A percentile compares a stretch with the other conserved stretches of the same genome.
phyloP scores from a whole-genome alignment of 2,797 vertebrate genomes.

The Carcharodon carcharias region DNA sequence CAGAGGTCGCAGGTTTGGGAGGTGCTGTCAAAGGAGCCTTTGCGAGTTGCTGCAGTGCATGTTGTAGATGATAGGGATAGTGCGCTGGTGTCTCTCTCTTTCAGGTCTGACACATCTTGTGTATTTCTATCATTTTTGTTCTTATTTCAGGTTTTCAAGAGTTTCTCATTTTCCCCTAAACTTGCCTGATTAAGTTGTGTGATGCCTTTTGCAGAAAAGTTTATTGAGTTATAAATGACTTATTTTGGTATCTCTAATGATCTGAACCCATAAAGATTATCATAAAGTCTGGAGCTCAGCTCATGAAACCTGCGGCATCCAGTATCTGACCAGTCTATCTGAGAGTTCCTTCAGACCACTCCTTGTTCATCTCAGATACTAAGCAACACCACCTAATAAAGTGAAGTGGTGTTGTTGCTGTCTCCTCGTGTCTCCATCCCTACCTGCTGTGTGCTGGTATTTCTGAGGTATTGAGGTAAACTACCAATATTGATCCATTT shows the following conservation, averaged over 20 bases:
- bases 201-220: not conserved
- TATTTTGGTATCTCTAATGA: not conserved
- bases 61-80: not conserved
- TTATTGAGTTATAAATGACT: not conserved
- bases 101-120: not conserved
- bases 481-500: not conserved
- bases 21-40: not conserved
- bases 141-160: not conserved
- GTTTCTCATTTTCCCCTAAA: not conserved
- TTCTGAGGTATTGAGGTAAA: not conserved
- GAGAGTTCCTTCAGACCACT: not conserved
- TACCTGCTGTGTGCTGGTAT: not conserved
- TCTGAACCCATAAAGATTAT: not conserved
- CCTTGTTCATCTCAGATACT: not conserved
- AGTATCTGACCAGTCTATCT: not conserved
- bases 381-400: not conserved
- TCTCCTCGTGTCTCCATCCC: not conserved
- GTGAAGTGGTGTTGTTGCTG: not conserved
- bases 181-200: not conserved
- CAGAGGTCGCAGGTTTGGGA: no score
- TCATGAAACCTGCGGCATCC: not conserved
- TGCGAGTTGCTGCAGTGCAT: not conserved
- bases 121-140: not conserved
- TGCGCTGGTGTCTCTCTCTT: not conserved
- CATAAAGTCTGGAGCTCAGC: not conserved